These are phyloP conservation scores for Tachina fera DNA, from an alignment of 2,888 invertebrate species.

Conservation along the genomic window DNA sequence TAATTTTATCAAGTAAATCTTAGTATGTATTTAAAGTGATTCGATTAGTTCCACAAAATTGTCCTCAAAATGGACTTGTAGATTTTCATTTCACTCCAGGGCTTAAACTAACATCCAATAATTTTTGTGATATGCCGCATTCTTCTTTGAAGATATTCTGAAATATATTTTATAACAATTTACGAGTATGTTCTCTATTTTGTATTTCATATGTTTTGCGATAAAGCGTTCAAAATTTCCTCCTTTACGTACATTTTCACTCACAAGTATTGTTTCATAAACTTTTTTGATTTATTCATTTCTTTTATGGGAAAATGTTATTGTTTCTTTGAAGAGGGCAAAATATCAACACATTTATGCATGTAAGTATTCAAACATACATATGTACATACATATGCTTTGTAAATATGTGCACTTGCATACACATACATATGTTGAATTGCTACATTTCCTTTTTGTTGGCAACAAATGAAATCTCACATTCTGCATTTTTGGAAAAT, in stretches of 20 bases:
- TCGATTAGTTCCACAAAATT: no score
- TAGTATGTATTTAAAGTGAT: no score
- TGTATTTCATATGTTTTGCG: neutral
- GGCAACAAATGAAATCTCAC: slow-evolving; percentile 24
- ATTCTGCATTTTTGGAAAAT: slow-evolving; percentile 6
- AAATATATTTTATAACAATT: slow-evolving; percentile 27
- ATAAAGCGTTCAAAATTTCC: neutral
- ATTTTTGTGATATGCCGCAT: neutral
- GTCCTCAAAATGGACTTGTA: no score
- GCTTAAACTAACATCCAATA: no score
- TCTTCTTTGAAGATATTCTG: slow-evolving; percentile 14
- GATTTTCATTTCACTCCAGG: no score
- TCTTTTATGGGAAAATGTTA: neutral
- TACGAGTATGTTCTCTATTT: neutral
- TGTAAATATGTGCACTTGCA: no score
- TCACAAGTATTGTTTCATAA: slow-evolving; percentile 14
- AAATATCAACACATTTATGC: slow-evolving; percentile 22
- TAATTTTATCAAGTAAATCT: no score
- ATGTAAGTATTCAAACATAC: no score
- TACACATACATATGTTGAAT: neutral
- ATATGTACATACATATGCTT: no score
- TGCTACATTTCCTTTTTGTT: neutral
- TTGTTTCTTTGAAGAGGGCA: slow-evolving; percentile 7
- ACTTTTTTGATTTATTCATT: slow-evolving; percentile 23
- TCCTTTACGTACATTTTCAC: neutral